Evolutionary conservation across 2,797 vertebrate genomes (phyloP).

Genomic region (Scleropages formosus): DNA sequence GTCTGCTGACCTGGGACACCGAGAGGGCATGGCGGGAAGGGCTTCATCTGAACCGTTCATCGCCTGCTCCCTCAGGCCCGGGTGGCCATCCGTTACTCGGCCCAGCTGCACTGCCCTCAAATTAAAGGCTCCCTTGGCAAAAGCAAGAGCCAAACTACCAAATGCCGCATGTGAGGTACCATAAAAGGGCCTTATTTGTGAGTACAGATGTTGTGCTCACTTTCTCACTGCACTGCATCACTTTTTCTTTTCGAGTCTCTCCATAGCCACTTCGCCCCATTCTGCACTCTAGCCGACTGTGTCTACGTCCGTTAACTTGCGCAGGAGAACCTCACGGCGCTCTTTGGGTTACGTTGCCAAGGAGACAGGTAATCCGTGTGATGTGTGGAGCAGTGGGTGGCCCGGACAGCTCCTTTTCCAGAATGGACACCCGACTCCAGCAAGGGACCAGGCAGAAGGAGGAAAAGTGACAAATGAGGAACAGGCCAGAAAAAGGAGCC

Average conservation of each 20-base stretch:
- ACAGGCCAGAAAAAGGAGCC: constrained; percentile 34
- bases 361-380: background rate
- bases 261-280: too few relatives aligned
- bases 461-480: constrained; percentile 39
- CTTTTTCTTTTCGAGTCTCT: too few relatives aligned
- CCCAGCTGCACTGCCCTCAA: constrained; percentile 11
- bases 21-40: background rate
- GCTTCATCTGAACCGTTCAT: constrained; percentile 11
- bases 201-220: background rate
- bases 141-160: background rate
- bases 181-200: constrained; percentile 8
- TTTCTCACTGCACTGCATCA: too few relatives aligned
- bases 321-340: background rate
- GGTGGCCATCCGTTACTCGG: constrained; percentile 2
- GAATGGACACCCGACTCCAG: constrained; percentile 26
- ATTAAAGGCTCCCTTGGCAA: constrained; percentile 22
- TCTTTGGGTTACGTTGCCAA: background rate
- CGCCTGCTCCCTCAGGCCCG: background rate
- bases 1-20: background rate
- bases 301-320: background rate
- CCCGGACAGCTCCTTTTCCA: background rate
- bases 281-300: too few relatives aligned
- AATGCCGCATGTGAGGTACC: constrained; percentile 20
- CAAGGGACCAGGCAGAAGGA: constrained; percentile 2
- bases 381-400: constrained; percentile 6